Percentiles rank a stretch among this genome's conserved stretches.
Conservation (phyloP, 30 jellyfish, hydroid and myxozoan genomes). For the Pelagia noctiluca region DNA sequence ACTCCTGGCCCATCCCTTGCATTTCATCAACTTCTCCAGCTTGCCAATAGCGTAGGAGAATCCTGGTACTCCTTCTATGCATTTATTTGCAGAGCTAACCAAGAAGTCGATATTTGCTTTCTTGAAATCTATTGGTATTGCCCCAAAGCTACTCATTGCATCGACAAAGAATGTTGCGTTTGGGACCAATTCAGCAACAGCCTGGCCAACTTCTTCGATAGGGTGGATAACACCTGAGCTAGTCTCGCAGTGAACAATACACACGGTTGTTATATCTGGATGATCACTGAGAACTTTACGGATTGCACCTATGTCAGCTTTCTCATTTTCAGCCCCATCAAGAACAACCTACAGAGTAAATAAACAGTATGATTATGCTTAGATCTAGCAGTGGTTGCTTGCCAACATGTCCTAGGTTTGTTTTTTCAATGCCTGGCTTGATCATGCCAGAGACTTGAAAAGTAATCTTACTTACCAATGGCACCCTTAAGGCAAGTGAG, state of each 20-base stretch:
- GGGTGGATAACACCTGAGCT: constrained; percentile 97
- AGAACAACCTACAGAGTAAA: constrained; percentile 65
- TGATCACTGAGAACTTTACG: constrained; percentile 51
- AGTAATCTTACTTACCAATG: too few species aligned
- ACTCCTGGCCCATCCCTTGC: constrained; percentile 86
- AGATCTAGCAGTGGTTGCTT: too few species aligned
- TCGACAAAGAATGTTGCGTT: constrained; percentile 91
- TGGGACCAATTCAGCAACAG: constrained; percentile 72
- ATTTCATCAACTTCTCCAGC: constrained; percentile 66
- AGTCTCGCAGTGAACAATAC: constrained; percentile 99
- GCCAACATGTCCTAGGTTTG: too few species aligned
- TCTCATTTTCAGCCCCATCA: constrained; percentile 75
- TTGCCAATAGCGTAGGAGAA: constrained; percentile 81
- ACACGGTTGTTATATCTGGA: constrained; percentile 84
- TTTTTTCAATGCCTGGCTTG: too few species aligned
- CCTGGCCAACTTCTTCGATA: constrained; percentile 88
- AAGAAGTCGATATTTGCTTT: constrained; percentile 78
- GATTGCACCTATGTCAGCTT: constrained; percentile 73
- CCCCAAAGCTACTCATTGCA: constrained; percentile 99
- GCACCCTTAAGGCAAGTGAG: too few species aligned
- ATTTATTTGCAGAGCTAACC: constrained; percentile 96
- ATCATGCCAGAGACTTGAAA: too few species aligned
- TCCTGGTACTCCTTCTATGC: constrained; percentile 98
- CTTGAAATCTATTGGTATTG: constrained; percentile 74
- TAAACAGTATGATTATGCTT: too few species aligned